Evolutionary conservation across 2,113 vertebrate species (phyloP), one percentile per base, ranked within the genome.

Genomic region (Ammodytes marinus): DNA sequence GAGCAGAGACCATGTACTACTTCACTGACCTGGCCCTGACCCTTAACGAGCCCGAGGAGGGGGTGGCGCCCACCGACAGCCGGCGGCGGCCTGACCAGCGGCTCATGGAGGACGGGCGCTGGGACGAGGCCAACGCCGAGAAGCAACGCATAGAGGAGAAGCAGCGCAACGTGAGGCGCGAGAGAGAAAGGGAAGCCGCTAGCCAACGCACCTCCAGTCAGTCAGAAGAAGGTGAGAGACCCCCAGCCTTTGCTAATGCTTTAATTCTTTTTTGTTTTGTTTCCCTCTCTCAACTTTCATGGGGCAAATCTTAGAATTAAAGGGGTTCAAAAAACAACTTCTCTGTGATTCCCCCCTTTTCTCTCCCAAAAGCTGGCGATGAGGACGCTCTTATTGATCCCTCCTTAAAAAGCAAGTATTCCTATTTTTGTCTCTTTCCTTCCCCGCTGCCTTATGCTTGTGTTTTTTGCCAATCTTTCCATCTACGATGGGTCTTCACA

Each of bases 111-210:
- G 97, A 96, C 0, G 98, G 98, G 0, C 95, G 97, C 81, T 99
- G 98, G 98, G 98, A 99, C 0, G 98, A 99, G 65, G 98, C 98
- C 82, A 99, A 99, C 0, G 89, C 95, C 0, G 98, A 99, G 89
- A 99, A 99, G 79, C 98, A 99, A 86, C 94, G 98, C 12, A 94
- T 99, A 69, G 98, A 99, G 94, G 98, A 99, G 89, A 98, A 99
- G n/a, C 98, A 99, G 39, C 95, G 98, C 4, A 92, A 86, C 1
- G 95, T 91, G 46, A 94, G 98, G 13, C 95, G 97, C 46, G 96
- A 95, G 84, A 91, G 97, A 8, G 98, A 99, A 89, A 92, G 97
- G 0, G 98, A 99, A 55, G 96, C 96, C 0, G 83, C 93, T 61
- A 92, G 79, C 75, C 91, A 92, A 70, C 94, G 95, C 2, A 89